These are phyloP conservation scores for Nudaria mundana DNA, from an alignment of 2,888 invertebrate genomes.

Conservation along the genomic window DNA sequence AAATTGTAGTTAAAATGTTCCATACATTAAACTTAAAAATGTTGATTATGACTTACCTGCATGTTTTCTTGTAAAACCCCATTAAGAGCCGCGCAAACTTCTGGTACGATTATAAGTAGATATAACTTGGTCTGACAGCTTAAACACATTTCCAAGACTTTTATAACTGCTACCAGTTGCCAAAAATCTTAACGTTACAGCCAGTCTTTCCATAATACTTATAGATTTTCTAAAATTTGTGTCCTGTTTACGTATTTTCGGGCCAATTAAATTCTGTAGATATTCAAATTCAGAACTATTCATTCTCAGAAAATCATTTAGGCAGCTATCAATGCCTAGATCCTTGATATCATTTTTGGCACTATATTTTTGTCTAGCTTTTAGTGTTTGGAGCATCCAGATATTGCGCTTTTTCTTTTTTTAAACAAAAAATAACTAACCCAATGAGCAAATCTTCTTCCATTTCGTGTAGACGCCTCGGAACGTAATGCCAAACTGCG, in stretches of 20 bases:
- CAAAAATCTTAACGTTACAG: constrained; percentile 29
- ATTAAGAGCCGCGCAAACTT: constrained; percentile 29
- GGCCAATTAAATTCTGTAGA: constrained; percentile 24
- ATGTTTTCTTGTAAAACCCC: constrained; percentile 25
- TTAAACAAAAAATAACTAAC: too few species aligned
- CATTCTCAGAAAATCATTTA: too few species aligned
- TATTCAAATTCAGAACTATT: constrained; percentile 30
- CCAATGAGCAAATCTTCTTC: too few species aligned
- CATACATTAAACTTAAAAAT: too few species aligned
- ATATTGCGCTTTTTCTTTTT: too few species aligned
- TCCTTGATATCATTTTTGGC: too few species aligned
- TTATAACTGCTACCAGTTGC: constrained; percentile 31
- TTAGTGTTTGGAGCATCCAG: too few species aligned
- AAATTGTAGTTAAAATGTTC: too few species aligned
- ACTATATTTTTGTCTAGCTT: too few species aligned
- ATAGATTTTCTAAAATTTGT: constrained; percentile 22
- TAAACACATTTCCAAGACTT: constrained; percentile 32
- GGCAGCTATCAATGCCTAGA: constrained; percentile 18
- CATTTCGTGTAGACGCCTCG: too few species aligned
- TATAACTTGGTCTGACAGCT: constrained; percentile 28
- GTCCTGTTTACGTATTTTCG: constrained; percentile 21
- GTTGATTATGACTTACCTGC: constrained; percentile 25
- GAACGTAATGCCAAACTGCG: too few species aligned
- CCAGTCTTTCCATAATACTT: constrained; percentile 24
- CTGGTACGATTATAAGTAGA: constrained; percentile 29